Evolutionary conservation across 1,140 invertebrate species (phyloP), one percentile per base, ranked within the genome.

Genomic region (Pseudomyrmex dendroicus): DNA sequence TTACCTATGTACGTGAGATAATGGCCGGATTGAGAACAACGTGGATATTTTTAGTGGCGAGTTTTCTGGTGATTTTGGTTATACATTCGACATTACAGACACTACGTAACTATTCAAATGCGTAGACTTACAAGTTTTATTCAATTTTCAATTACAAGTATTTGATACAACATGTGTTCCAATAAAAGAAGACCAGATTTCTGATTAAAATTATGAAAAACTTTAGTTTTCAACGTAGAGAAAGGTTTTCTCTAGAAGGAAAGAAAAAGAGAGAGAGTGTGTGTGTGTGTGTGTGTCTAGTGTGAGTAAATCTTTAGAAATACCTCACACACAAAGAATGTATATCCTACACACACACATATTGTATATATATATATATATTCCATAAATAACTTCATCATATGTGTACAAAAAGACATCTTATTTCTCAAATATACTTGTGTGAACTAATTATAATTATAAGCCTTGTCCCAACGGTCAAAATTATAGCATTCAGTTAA

Each of bases 391-490:
- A 10, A 63, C 4, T 20, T 44, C 20, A 52, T 76, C 25, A 17
- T 68, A 22, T 20, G 13, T 68, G 17, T 10, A 22, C 2, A 50
- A 54, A 54, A 25, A 67, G 35, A 77, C n/a, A 54, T 44, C 54
- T 66, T 77, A 56, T 68, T 70, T 78, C 66, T 70, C 44, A 80
- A 72, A 70, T 50, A 72, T 50, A 59, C 20, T 56, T 12, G 66
- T 61, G 44, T 12, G 54, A 80, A 80, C 54, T 80, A 80, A 80
- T 80, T 80, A 54, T 59, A 72, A 80, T 80, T 70, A 80, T 54
- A 72, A 48, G 66, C 50, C 44, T 54, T 52, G 66, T 80, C 66
- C 66, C 66, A n/a, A 80, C 15, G 76, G 76, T 80, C 76, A 20
- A 80, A 80, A 80, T 44, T 66, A 12, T 72, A 56, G 44, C 52